These are phyloP conservation scores for Rhodeus uyekii DNA, from an alignment of 2,797 vertebrate species.

Conservation along the genomic window DNA sequence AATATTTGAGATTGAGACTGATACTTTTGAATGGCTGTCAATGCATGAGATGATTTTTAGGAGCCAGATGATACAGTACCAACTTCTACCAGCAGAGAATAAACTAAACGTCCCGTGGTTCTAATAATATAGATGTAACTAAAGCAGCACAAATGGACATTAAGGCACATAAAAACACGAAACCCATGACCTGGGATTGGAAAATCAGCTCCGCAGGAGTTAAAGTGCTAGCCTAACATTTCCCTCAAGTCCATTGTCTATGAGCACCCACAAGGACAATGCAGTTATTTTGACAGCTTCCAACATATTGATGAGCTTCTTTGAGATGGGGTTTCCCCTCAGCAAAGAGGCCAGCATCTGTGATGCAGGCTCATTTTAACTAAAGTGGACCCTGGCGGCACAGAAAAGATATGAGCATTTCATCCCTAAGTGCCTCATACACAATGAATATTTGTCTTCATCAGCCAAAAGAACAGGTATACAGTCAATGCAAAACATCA, in stretches of 20 bases:
- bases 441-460: conserved; percentile 33
- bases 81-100: neutral
- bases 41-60: neutral
- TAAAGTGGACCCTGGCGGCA: conserved; percentile 33
- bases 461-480: conserved; percentile 9
- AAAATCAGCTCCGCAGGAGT: conserved; percentile 29
- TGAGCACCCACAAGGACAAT: conserved; percentile 57
- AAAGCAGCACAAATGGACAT: neutral
- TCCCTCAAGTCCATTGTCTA: conserved; percentile 34
- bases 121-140: conserved; percentile 17
- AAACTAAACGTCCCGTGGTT: neutral
- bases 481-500: neutral
- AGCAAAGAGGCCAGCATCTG: conserved; percentile 61
- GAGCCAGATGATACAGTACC: neutral
- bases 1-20: neutral
- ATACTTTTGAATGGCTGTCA: conserved; percentile 7
- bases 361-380: conserved; percentile 44
- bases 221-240: conserved; percentile 17
- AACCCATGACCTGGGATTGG: neutral
- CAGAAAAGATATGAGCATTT: conserved; percentile 28
- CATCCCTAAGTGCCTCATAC: conserved; percentile 16
- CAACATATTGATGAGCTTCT: conserved; percentile 59
- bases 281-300: conserved; percentile 60
- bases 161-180: neutral
- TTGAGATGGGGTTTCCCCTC: conserved; percentile 52